phyloP scores from a whole-genome alignment of 2,888 invertebrate genomes.

The Tenthredo scrophulariae region DNA sequence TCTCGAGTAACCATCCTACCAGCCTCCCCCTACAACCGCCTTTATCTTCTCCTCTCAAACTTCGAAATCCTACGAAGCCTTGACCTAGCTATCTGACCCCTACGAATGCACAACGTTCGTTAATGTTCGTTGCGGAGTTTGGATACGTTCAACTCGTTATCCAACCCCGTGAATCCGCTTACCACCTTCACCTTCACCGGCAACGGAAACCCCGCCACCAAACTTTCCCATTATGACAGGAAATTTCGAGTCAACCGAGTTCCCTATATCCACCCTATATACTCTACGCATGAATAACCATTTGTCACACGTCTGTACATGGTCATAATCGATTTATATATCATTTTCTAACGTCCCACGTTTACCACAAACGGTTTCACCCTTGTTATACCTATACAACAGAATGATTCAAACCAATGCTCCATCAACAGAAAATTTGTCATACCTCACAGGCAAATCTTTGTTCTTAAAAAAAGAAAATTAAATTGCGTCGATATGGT shows the following conservation, averaged over 20 bases:
- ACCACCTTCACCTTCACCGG: neutral
- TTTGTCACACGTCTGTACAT: constrained; percentile 28
- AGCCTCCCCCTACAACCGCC: neutral
- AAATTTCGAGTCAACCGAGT: constrained; percentile 45
- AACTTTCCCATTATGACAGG: constrained; percentile 52
- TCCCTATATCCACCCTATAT: neutral
- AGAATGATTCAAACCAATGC: neutral
- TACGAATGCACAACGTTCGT: constrained; percentile 18
- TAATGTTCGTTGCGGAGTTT: constrained; percentile 9
- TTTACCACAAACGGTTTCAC: neutral
- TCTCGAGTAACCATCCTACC: constrained; percentile 21
- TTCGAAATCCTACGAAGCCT: constrained; percentile 16
- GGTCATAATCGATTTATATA: neutral
- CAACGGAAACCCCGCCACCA: constrained; percentile 34
- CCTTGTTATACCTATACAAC: neutral
- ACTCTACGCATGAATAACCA: constrained; percentile 24
- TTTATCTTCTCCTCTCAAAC: constrained; percentile 6
- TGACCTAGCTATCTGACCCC: constrained; percentile 29
- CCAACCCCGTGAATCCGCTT: constrained; percentile 39
- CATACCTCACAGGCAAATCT: neutral
- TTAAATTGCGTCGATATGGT: too few relatives aligned
- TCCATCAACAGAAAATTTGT: neutral
- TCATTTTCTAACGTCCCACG: neutral
- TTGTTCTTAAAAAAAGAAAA: neutral
- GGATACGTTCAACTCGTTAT: constrained; percentile 11